Evolutionary conservation across 1,140 invertebrate species (phyloP), one percentile per base, ranked within the genome.

Genomic region (Vollenhovia emeryi): DNA sequence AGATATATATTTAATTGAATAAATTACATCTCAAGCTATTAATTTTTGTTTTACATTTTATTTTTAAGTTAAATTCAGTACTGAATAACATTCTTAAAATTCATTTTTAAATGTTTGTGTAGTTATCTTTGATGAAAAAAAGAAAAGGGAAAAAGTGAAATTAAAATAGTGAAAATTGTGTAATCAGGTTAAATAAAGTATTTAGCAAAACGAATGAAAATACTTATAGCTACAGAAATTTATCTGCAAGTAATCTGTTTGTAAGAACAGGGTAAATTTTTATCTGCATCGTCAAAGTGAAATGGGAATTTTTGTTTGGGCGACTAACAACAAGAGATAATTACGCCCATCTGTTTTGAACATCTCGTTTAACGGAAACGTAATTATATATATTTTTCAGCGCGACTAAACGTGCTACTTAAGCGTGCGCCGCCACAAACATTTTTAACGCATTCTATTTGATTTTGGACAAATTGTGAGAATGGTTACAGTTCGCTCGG

Each of bases 371-470:
- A 40, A 36, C n/a, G 33, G n/a, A 11, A 66, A 66, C 21, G 21
- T 24, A 66, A 66, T 66, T 66, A 45, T 13, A 24, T 45, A 15
- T 45, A 45, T 45, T 66, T 66, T 24, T 66, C 36, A 66, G 13
- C 4, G n/a, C 13, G 21, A 45, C 13, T 66, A 15, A 45, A 66
- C 15, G 36, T 66, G 45, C 21, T 45, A 66, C 21, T 45, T 24
- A 66, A 6, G 13, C 60, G 21, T 21, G 9, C 2, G n/a, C 11
- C 2, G n/a, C 11, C 27, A 64, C n/a, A 27, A 62, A 36, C 6
- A 66, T 66, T 45, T 66, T 66, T 45, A 43, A 66, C 6, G 11
- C n/a, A 66, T 66, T 43, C 18, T 15, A 24, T 66, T 66, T 66
- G n/a, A 66, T 66, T 66, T 66, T 15, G 21, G 33, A 24, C 11